A percentile compares a stretch with the other conserved stretches of the same genome.
Evolutionary conservation across 2,797 vertebrate genomes (phyloP).

Genomic region (Coregonus sp.): DNA sequence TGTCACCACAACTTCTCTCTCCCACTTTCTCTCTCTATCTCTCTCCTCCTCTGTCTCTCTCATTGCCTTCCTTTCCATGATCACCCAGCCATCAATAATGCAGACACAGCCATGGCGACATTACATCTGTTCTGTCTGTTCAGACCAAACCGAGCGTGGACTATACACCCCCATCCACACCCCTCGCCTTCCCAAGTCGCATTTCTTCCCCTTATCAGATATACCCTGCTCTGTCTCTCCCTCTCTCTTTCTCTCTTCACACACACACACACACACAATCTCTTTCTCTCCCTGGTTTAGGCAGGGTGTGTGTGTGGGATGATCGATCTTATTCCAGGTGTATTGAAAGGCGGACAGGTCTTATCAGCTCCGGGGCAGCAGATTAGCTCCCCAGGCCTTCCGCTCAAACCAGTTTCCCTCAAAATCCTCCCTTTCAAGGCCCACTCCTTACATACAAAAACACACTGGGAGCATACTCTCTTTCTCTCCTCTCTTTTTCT

Average conservation of each 20-base stretch:
- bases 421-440: constrained; percentile 56
- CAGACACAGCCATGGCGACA: neutral
- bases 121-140: neutral
- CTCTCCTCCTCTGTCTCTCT: neutral
- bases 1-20: neutral
- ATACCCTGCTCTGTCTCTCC: neutral
- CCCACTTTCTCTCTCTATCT: neutral
- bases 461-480: neutral
- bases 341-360: constrained; percentile 65
- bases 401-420: constrained; percentile 52
- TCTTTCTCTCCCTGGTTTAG: neutral
- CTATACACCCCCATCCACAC: neutral
- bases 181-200: neutral
- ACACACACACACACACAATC: constrained; percentile 2
- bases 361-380: constrained; percentile 65
- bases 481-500: neutral
- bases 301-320: constrained; percentile 50
- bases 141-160: neutral
- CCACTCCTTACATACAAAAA: neutral
- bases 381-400: constrained; percentile 69
- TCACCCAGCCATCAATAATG: constrained; percentile 2
- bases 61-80: neutral
- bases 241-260: neutral
- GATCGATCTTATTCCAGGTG: constrained; percentile 66
- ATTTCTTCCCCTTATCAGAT: constrained; percentile 6